These are phyloP conservation scores for Melitaea athalia DNA, from an alignment of 2,888 invertebrate species.

Conservation along the genomic window DNA sequence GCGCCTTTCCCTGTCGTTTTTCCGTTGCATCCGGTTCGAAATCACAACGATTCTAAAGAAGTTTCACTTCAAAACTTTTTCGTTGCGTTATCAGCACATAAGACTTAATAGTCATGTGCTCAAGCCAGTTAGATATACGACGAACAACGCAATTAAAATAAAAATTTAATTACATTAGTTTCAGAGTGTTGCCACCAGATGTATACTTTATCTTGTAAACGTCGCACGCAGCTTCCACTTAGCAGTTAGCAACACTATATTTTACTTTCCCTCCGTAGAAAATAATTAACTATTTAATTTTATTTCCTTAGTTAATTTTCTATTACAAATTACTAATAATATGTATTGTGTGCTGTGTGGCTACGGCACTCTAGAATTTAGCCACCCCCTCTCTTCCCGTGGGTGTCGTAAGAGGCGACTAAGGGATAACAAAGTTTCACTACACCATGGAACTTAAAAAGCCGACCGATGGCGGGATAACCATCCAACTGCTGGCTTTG, in stretches of 20 bases:
- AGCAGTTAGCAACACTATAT: conserved; percentile 18
- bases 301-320: background rate
- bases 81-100: background rate
- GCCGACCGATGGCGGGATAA: too few relatives aligned
- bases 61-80: too few relatives aligned
- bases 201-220: conserved; percentile 30
- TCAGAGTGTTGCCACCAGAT: conserved; percentile 23
- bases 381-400: too few relatives aligned
- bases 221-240: conserved; percentile 26
- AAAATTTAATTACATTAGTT: conserved; percentile 12
- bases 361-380: too few relatives aligned
- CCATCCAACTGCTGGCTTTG: too few relatives aligned
- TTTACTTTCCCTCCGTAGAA: background rate
- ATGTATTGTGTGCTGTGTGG: too few relatives aligned
- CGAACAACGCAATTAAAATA: conserved; percentile 1
- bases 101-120: background rate
- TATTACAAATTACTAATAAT: background rate
- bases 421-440: too few relatives aligned
- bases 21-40: too few relatives aligned
- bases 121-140: background rate
- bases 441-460: too few relatives aligned
- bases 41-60: too few relatives aligned
- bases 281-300: conserved; percentile 7
- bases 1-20: too few relatives aligned
- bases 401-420: too few relatives aligned